Evolutionary conservation across 1,140 invertebrate genomes (phyloP).

Genomic region (Pseudomyrmex concolor): DNA sequence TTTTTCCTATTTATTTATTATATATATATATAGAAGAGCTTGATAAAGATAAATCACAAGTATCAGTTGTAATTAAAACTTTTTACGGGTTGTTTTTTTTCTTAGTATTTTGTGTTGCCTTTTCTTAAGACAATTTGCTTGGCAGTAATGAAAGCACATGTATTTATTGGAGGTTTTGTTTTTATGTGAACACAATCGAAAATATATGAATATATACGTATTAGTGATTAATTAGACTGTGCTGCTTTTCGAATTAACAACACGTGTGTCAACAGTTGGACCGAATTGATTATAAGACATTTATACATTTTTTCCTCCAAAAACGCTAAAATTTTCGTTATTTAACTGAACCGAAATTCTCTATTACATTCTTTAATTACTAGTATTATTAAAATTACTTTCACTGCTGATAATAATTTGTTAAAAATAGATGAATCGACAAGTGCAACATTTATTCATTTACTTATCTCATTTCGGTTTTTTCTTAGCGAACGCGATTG

Average conservation of each 20-base stretch:
- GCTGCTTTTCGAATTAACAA: neutral
- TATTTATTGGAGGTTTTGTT: conserved; percentile 4
- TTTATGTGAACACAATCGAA: neutral
- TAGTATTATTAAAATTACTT: too few species aligned
- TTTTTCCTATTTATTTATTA: too few species aligned
- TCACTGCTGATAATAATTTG: neutral
- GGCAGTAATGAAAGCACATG: conserved; percentile 67
- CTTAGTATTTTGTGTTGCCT: conserved; percentile 48
- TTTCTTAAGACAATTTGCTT: conserved; percentile 40
- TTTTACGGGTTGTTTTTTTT: too few species aligned
- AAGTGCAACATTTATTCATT: neutral
- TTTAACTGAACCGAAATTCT: neutral
- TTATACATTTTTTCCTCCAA: neutral
- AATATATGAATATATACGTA: neutral
- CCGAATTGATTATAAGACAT: neutral
- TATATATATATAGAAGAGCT: too few species aligned
- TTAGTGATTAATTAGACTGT: neutral
- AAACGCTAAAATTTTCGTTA: neutral
- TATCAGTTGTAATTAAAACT: too few species aligned
- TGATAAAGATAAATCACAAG: too few species aligned
- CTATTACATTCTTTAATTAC: too few species aligned
- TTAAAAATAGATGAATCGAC: neutral
- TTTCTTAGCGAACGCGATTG: neutral
- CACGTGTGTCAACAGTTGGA: neutral
- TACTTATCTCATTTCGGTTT: conserved; percentile 4